Conservation (phyloP, 2,113 vertebrate species). For the Podarcis muralis region DNA sequence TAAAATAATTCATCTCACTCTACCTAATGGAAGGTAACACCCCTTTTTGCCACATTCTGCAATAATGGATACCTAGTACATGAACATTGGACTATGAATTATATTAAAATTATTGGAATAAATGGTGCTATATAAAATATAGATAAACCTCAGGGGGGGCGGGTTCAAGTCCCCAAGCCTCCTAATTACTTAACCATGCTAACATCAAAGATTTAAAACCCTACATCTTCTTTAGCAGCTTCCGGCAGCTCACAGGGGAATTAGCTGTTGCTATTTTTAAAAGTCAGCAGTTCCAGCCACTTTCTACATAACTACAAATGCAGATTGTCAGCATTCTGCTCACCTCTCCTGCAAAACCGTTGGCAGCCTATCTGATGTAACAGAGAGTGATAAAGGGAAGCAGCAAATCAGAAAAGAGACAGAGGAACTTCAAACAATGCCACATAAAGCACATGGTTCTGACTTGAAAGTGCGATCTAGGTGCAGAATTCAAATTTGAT, state of each 20-base stretch:
- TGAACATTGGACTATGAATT: slow-evolving; percentile 37
- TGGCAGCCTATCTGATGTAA: slow-evolving; percentile 42
- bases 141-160: not conserved
- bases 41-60: not conserved
- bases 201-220: slow-evolving; percentile 31
- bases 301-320: slow-evolving; percentile 59
- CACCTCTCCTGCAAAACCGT: slow-evolving; percentile 36
- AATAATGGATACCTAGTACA: not conserved
- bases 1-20: not conserved
- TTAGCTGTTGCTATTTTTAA: slow-evolving; percentile 54
- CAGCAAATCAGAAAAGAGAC: slow-evolving; percentile 55
- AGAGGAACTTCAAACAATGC: slow-evolving; percentile 40
- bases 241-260: slow-evolving; percentile 48
- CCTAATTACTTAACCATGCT: slow-evolving; percentile 47
- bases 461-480: not conserved
- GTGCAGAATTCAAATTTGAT: slow-evolving; percentile 32
- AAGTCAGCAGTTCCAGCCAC: slow-evolving; percentile 56
- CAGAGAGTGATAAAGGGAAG: slow-evolving; percentile 48
- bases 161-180: slow-evolving; percentile 2
- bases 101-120: slow-evolving; percentile 43
- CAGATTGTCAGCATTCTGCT: slow-evolving; percentile 57
- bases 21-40: not conserved
- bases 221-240: slow-evolving; percentile 46
- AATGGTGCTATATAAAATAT: slow-evolving; percentile 49
- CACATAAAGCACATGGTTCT: slow-evolving; percentile 25